Conservation (phyloP, 2,888 invertebrate genomes). For the Agapetus fuscipes region DNA sequence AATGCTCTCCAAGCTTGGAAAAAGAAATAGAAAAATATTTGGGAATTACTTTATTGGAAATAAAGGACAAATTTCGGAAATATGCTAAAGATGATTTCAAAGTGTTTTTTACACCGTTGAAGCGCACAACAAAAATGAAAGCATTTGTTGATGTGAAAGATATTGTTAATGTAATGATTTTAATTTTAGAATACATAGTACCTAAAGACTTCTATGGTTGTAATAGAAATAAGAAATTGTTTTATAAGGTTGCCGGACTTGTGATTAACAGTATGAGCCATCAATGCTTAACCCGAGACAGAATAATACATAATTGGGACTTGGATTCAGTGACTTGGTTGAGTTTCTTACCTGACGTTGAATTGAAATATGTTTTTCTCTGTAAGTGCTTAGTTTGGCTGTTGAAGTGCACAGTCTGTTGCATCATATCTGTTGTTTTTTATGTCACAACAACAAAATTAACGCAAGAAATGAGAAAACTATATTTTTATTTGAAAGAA, state of each 20-base stretch:
- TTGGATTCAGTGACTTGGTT: slow-evolving; percentile 29
- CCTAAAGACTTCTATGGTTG: slow-evolving; percentile 32
- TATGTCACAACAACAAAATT: slow-evolving; percentile 39
- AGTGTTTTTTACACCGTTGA: slow-evolving; percentile 8
- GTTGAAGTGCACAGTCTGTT: slow-evolving; percentile 30
- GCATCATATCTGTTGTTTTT: slow-evolving; percentile 37
- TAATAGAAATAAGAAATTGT: slow-evolving; percentile 31
- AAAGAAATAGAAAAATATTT: neutral
- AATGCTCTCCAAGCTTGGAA: neutral
- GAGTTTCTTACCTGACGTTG: slow-evolving; percentile 15
- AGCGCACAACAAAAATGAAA: slow-evolving; percentile 20
- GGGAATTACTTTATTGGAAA: slow-evolving; percentile 2
- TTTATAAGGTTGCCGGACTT: slow-evolving; percentile 28
- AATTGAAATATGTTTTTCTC: slow-evolving; percentile 24
- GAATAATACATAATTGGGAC: slow-evolving; percentile 32
- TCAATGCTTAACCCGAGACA: slow-evolving; percentile 30
- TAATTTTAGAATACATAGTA: slow-evolving; percentile 30
- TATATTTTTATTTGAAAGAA: slow-evolving; percentile 36
- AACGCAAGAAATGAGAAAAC: slow-evolving; percentile 36
- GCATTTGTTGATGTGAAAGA: slow-evolving; percentile 28
- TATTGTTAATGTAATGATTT: slow-evolving; percentile 28
- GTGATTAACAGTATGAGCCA: slow-evolving; percentile 35
- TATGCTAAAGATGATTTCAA: slow-evolving; percentile 15
- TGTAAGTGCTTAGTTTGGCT: slow-evolving; percentile 30
- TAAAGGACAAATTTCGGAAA: slow-evolving; percentile 9